phyloP scores from a whole-genome alignment of 2,113 vertebrate species.

The Holacanthus passer region DNA sequence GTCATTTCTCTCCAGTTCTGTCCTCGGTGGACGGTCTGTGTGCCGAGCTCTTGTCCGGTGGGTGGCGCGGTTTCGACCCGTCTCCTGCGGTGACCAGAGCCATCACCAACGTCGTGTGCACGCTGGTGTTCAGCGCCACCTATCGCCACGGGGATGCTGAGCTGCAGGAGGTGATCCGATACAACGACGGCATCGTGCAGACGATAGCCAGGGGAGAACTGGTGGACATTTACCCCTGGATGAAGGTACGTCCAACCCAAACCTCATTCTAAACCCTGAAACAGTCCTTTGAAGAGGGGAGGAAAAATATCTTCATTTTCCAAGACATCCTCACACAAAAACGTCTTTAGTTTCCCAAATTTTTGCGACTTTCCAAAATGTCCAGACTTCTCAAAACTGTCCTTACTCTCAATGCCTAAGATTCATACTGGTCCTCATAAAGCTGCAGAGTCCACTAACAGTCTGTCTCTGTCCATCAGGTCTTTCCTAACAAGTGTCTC shows the following conservation, averaged over 20 bases:
- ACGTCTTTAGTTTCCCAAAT: neutral
- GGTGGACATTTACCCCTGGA: constrained; percentile 85
- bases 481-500: constrained; percentile 74
- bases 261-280: neutral
- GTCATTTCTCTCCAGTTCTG: constrained; percentile 65
- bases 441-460: neutral
- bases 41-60: constrained; percentile 60
- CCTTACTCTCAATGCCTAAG: too few relatives aligned
- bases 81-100: constrained; percentile 76
- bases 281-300: neutral
- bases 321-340: too few relatives aligned
- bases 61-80: constrained; percentile 71
- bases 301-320: neutral
- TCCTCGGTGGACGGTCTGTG: constrained; percentile 79
- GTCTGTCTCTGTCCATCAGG: constrained; percentile 33
- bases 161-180: constrained; percentile 81
- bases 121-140: constrained; percentile 81
- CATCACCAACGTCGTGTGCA: constrained; percentile 85
- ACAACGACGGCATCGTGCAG: constrained; percentile 85
- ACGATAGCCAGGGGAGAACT: constrained; percentile 82
- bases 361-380: too few relatives aligned
- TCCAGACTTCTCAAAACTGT: neutral
- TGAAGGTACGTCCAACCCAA: constrained; percentile 69
- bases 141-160: constrained; percentile 79
- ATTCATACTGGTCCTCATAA: neutral